Evolutionary conservation across 2,888 invertebrate species (phyloP).

Genomic region (Bugula neritina): DNA sequence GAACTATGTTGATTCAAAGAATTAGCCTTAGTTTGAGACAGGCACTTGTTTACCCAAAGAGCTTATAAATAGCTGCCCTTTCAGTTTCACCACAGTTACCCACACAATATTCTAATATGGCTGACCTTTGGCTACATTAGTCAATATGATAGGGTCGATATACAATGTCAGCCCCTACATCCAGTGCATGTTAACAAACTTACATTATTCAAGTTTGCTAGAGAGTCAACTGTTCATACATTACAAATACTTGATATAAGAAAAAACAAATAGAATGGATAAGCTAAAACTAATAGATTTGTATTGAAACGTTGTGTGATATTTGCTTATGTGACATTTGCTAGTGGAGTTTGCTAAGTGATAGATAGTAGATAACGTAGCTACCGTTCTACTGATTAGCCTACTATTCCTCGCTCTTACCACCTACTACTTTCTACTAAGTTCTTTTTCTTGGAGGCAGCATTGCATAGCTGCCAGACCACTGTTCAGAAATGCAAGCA

Average conservation of each 20-base stretch:
- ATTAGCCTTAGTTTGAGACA: no score
- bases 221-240: background rate
- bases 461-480: background rate
- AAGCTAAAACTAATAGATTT: background rate
- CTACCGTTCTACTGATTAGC: background rate
- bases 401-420: no score
- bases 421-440: no score
- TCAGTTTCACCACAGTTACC: no score
- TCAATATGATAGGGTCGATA: background rate
- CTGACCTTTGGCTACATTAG: no score
- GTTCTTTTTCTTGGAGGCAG: background rate
- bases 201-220: no score
- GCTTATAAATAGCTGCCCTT: no score
- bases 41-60: no score
- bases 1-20: background rate
- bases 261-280: background rate
- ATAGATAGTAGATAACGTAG: background rate
- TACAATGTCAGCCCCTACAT: background rate
- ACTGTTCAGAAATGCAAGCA: background rate
- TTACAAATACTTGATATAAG: background rate
- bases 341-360: background rate
- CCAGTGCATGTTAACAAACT: slow-evolving; percentile 21
- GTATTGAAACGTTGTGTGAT: background rate
- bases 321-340: background rate
- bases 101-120: no score